Evolutionary conservation across 1,140 invertebrate species (phyloP).

Genomic region (Trigoniulus corallinus): DNA sequence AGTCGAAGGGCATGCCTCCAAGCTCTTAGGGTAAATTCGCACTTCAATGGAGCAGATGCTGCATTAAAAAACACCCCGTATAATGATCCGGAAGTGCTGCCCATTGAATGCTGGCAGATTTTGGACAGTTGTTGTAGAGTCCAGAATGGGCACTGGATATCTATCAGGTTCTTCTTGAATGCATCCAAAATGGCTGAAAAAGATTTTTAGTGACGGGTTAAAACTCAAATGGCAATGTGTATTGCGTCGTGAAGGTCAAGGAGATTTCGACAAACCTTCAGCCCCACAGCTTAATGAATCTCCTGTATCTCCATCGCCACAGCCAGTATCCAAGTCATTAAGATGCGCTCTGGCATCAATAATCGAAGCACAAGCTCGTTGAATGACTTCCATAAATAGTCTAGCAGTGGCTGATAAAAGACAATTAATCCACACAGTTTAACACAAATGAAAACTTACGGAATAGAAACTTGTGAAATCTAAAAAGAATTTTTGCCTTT

Average conservation of each 20-base stretch:
- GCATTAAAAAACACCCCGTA: conserved; percentile 51
- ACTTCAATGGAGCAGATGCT: conserved; percentile 29
- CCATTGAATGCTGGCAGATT: conserved; percentile 44
- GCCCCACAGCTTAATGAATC: conserved; percentile 47
- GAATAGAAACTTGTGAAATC: too few relatives aligned
- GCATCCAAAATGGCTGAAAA: not conserved
- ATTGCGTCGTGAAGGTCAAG: too few relatives aligned
- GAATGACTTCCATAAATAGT: not conserved
- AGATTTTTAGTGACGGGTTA: too few relatives aligned
- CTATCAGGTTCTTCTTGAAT: not conserved
- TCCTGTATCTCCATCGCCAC: conserved; percentile 70
- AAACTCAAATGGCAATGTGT: too few relatives aligned
- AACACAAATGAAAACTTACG: too few relatives aligned
- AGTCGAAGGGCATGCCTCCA: conserved; percentile 34
- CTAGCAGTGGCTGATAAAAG: not conserved
- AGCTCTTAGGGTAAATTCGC: conserved; percentile 13
- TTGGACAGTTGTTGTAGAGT: conserved; percentile 10
- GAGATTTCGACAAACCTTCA: too few relatives aligned
- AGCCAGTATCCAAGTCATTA: conserved; percentile 51
- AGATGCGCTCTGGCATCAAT: conserved; percentile 37
- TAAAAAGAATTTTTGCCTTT: too few relatives aligned
- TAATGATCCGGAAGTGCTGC: conserved; percentile 50
- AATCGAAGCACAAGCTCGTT: conserved; percentile 22
- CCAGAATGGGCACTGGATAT: not conserved
- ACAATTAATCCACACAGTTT: too few relatives aligned